Evolutionary conservation across 92 coral and sea anemone species (phyloP), one percentile per base, ranked within the genome.

Genomic region (Phymanthus crucifer): DNA sequence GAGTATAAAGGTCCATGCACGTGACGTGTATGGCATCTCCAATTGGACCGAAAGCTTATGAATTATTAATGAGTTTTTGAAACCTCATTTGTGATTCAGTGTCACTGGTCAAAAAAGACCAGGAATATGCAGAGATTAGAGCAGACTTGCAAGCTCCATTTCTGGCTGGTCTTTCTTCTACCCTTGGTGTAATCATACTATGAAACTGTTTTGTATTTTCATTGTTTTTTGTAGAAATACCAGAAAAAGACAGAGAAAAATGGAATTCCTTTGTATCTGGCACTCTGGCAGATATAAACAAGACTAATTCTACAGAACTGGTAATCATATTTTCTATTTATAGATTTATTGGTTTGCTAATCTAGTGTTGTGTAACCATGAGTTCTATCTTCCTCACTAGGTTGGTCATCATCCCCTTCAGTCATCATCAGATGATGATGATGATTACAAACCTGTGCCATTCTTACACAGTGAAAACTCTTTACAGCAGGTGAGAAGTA

Each of bases 361-460:
- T 3, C 13, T 9, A 45, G 50, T 70, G 31, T 61, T 23, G 27
- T 35, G 26, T 50, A 16, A 43, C 10, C 0, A 43, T 43, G 27
- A 29, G 64, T 54, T 21, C n/a, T n/a, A n/a, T n/a, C 12, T 26
- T 48, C 31, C 6, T n/a, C 79, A 33, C 24, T 70, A 95, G 98
- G 98, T 90, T 77, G 99, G 99, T 47, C 96, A 92, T 38, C 91
- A 88, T 78, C 98, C 97, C 37, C 75, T 96, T 48, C 99, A 96
- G 86, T 96, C 99, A 33, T 96, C 99, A 43, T 94, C 97, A 48
- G 99, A 96, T 78, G 99, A 96, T 73, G 99, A 96, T 3, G 99
- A 96, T 26, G 81, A 77, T 70, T 96, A 91, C 66, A 94, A 90
- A 76, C 99, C 99, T 6, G 93, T 91, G 13, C 86, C 99, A 56